phyloP scores from a whole-genome alignment of 1,140 invertebrate species.

The Camponotus floridanus region DNA sequence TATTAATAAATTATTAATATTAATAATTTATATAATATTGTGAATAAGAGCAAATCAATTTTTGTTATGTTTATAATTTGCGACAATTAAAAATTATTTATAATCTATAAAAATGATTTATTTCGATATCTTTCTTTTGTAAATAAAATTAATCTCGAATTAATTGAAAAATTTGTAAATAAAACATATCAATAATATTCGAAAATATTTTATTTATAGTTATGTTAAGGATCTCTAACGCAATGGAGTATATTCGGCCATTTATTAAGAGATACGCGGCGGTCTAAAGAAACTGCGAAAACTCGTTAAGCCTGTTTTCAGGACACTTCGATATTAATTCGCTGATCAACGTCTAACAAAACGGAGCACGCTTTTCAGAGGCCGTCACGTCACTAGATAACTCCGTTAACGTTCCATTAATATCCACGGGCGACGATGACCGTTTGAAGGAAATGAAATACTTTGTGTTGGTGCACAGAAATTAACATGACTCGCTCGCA shows the following conservation, averaged over 20 bases:
- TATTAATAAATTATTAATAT: no score
- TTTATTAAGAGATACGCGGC: slow-evolving; percentile 8
- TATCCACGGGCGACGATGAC: slow-evolving; percentile 58
- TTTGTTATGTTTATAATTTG: not conserved
- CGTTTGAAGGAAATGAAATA: slow-evolving; percentile 67
- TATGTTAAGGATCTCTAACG: not conserved
- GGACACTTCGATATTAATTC: slow-evolving; percentile 52
- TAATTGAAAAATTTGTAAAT: not conserved
- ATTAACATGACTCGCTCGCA: slow-evolving; percentile 53
- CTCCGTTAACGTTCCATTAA: slow-evolving; percentile 69
- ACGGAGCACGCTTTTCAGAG: slow-evolving; percentile 65
- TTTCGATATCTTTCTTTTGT: not conserved
- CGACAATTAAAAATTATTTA: not conserved
- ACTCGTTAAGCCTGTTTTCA: slow-evolving; percentile 70
- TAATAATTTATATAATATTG: no score
- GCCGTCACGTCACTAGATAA: slow-evolving; percentile 70
- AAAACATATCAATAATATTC: not conserved
- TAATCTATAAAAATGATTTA: not conserved
- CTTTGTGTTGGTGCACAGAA: slow-evolving; percentile 30
- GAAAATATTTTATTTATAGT: not conserved
- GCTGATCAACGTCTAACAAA: slow-evolving; percentile 44
- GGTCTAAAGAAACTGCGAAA: slow-evolving; percentile 61
- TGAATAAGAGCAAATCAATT: not conserved
- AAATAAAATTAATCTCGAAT: not conserved
- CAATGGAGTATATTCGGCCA: not conserved